phyloP scores from a whole-genome alignment of 23 tunicate species.

The Ascidia mentula region DNA sequence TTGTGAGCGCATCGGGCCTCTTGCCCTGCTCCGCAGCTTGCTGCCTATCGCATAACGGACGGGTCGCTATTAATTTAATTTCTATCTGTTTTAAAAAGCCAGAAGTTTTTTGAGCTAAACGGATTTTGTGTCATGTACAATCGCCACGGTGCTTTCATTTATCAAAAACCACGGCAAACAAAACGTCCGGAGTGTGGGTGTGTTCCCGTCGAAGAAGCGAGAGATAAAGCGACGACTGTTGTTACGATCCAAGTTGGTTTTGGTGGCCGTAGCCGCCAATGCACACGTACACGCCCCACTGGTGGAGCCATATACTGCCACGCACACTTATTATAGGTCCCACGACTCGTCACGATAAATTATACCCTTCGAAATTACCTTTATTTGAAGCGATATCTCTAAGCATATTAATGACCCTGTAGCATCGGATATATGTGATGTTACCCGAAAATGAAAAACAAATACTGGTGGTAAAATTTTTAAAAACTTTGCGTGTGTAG shows the following conservation, averaged over 20 bases:
- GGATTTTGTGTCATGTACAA: too few species aligned
- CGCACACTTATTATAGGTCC: neutral
- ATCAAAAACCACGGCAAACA: slow-evolving; percentile 7
- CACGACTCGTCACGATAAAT: neutral
- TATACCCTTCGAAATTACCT: neutral
- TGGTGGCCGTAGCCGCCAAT: neutral
- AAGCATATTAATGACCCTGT: too few species aligned
- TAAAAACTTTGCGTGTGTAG: too few species aligned
- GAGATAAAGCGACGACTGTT: neutral
- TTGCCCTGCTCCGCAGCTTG: neutral
- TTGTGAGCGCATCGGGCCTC: neutral
- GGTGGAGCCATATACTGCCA: slow-evolving; percentile 12
- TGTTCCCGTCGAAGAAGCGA: neutral
- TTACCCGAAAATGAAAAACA: too few species aligned
- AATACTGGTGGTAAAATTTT: too few species aligned
- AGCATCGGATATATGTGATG: too few species aligned
- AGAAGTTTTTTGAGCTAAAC: neutral
- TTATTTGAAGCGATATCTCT: too few species aligned
- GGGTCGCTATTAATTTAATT: neutral
- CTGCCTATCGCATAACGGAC: neutral
- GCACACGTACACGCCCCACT: slow-evolving; percentile 13
- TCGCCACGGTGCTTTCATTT: neutral
- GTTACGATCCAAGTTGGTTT: neutral
- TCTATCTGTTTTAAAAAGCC: neutral
- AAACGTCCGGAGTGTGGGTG: neutral